Evolutionary conservation across 2,888 invertebrate genomes (phyloP).

Genomic region (Julus scandinavius): DNA sequence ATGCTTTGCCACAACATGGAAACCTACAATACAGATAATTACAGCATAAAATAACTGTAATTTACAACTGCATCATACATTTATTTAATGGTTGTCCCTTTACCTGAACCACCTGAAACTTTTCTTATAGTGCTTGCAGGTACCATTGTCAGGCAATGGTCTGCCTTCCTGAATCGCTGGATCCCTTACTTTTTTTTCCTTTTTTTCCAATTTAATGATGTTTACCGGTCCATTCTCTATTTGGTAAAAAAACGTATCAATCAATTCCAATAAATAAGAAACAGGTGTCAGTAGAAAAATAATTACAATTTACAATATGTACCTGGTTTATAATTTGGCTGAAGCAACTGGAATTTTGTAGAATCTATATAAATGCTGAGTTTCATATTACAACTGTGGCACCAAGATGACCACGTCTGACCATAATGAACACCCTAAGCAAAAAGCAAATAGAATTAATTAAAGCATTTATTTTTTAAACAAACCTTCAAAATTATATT

Average conservation of each 20-base stretch:
- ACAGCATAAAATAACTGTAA: not conserved
- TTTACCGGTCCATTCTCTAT: constrained; percentile 45
- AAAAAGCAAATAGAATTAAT: constrained; percentile 20
- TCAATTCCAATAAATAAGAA: not conserved
- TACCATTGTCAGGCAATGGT: constrained; percentile 66
- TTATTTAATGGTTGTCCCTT: not conserved
- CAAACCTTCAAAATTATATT: not conserved
- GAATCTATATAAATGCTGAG: constrained; percentile 64
- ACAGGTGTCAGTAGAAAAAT: not conserved
- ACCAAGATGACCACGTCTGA: constrained; percentile 64
- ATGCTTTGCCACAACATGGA: constrained; percentile 68
- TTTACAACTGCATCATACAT: too few relatives aligned
- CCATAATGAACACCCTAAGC: constrained; percentile 65
- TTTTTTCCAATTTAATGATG: constrained; percentile 55
- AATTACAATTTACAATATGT: not conserved
- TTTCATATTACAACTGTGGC: constrained; percentile 65
- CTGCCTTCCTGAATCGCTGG: constrained; percentile 66
- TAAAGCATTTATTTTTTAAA: constrained; percentile 37
- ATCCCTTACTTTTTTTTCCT: constrained; percentile 61
- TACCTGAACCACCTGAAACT: constrained; percentile 68
- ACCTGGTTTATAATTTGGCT: constrained; percentile 42
- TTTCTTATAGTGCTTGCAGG: constrained; percentile 68
- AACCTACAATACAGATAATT: constrained; percentile 62
- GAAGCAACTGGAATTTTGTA: constrained; percentile 59
- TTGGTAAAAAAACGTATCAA: not conserved